Evolutionary conservation across 2,113 vertebrate species (phyloP).

Genomic region (Corydoras maculifer): DNA sequence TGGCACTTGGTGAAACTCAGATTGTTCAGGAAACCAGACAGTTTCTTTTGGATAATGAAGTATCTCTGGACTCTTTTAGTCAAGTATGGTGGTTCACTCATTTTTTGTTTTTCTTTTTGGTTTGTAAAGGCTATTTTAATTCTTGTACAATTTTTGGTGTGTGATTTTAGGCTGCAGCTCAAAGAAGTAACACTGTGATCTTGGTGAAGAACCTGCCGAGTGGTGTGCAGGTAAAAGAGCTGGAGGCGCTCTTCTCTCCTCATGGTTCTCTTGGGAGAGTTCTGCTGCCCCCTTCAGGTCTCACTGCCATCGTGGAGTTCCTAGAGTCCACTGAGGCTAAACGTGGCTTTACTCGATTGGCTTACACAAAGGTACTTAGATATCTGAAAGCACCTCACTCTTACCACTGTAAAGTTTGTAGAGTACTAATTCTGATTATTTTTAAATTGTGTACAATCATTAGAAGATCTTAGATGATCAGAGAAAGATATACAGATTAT

Average conservation of each 20-base stretch:
- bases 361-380: constrained; percentile 83
- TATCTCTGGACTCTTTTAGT: constrained; percentile 90
- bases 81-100: constrained; percentile 66
- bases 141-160: not conserved
- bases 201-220: constrained; percentile 90
- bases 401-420: too few species aligned
- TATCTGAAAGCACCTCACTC: constrained; percentile 2
- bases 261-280: constrained; percentile 82
- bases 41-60: constrained; percentile 80
- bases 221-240: constrained; percentile 56
- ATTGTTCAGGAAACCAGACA: constrained; percentile 87
- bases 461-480: too few species aligned
- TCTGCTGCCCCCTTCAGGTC: constrained; percentile 80
- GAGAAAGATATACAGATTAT: too few species aligned
- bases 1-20: constrained; percentile 93
- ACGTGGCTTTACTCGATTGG: constrained; percentile 79
- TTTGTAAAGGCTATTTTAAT: too few species aligned
- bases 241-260: constrained; percentile 73
- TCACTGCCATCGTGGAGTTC: constrained; percentile 88
- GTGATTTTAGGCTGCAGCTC: constrained; percentile 67
- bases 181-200: constrained; percentile 81
- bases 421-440: too few species aligned
- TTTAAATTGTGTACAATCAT: too few species aligned
- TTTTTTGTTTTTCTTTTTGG: too few species aligned
- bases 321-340: constrained; percentile 87